These are phyloP conservation scores for Apeltes quadracus DNA, from an alignment of 2,113 vertebrate genomes.

Conservation along the genomic window DNA sequence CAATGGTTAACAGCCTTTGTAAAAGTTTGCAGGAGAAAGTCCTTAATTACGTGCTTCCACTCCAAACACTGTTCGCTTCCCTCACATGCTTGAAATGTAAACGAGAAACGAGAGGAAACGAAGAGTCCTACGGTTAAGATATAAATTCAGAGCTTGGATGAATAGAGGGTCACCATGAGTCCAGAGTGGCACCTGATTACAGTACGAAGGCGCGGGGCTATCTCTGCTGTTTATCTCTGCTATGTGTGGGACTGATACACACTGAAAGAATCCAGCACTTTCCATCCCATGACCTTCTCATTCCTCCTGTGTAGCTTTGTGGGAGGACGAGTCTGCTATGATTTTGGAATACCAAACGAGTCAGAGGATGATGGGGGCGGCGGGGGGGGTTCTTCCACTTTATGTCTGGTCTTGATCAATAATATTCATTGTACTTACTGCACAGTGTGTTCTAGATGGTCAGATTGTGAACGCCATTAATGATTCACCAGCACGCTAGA, in stretches of 20 bases:
- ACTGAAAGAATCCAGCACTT: constrained; percentile 65
- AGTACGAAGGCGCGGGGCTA: constrained; percentile 53
- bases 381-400: constrained; percentile 19
- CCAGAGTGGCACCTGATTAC: constrained; percentile 24
- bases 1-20: constrained; percentile 22
- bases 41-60: neutral
- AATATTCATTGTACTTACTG: constrained; percentile 43
- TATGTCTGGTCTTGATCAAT: constrained; percentile 52
- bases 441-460: constrained; percentile 17
- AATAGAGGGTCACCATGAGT: constrained; percentile 36
- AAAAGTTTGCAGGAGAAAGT: neutral
- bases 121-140: constrained; percentile 26
- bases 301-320: constrained; percentile 58
- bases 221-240: constrained; percentile 75
- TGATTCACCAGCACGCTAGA: constrained; percentile 17
- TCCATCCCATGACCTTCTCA: constrained; percentile 53
- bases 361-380: constrained; percentile 7
- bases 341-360: constrained; percentile 45
- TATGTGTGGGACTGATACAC: constrained; percentile 74
- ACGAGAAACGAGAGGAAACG: no score
- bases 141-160: constrained; percentile 26
- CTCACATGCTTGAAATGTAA: constrained; percentile 22
- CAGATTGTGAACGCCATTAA: constrained; percentile 3
- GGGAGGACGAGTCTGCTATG: constrained; percentile 47
- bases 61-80: constrained; percentile 16